Conservation (phyloP, 2,888 invertebrate genomes). For the Polyploca ridens region DNA sequence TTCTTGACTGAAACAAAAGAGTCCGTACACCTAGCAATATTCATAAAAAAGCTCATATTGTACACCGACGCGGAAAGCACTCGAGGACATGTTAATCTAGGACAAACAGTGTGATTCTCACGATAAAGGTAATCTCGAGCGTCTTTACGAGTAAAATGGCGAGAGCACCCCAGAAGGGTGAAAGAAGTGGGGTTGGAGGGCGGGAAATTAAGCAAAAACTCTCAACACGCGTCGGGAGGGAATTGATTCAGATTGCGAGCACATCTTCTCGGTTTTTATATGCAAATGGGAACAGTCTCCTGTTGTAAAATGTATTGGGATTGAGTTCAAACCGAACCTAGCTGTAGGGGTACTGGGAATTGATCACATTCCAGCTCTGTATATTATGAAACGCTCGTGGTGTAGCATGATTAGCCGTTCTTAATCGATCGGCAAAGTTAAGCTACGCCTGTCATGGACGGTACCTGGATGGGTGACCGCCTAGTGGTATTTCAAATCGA, state of each 20-base stretch:
- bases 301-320: neutral
- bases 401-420: too few relatives aligned
- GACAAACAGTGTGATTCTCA: conserved; percentile 32
- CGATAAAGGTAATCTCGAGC: conserved; percentile 15
- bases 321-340: neutral
- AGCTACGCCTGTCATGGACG: too few relatives aligned
- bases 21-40: neutral
- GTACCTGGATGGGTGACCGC: too few relatives aligned
- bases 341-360: neutral
- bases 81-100: conserved; percentile 39
- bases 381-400: too few relatives aligned
- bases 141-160: conserved; percentile 4
- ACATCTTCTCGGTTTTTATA: conserved; percentile 15
- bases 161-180: neutral
- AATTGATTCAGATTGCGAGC: conserved; percentile 48
- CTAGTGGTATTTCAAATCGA: too few relatives aligned
- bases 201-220: conserved; percentile 47
- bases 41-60: conserved; percentile 8
- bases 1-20: conserved; percentile 4
- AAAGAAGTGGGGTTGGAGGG: conserved; percentile 12
- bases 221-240: conserved; percentile 32
- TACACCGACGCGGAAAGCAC: neutral
- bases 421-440: too few relatives aligned
- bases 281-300: conserved; percentile 5
- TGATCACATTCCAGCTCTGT: too few relatives aligned